Evolutionary conservation across 1,140 invertebrate species (phyloP), one percentile per base, ranked within the genome.

Genomic region (Centruroides vittatus): DNA sequence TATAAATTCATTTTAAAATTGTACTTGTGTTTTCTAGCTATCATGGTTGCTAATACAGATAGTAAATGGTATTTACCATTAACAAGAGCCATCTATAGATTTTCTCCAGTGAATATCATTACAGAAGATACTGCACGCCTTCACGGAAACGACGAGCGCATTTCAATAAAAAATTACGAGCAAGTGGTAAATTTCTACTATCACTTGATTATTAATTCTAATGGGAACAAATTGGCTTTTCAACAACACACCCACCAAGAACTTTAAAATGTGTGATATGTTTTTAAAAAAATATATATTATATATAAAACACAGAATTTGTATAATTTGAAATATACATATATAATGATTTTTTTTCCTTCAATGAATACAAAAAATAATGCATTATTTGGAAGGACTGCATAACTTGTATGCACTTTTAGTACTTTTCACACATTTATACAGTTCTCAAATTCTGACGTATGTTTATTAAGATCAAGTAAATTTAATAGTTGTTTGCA

Each of bases 91-190:
- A 72, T 82, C 5, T 82, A 81, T 65, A 70, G 80, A 49, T 79
- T 79, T 68, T 73, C 71, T 58, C 78, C 80, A 12, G 70, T 73
- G 5, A 66, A 74, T 35, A 70, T 81, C 62, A 67, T 63, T 36
- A 70, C 70, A 11, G 70, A 70, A 5, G 78, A 79, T 60, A 48
- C 74, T 0, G 63, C 64, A 46, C 66, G 74, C 55, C 74, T 80
- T 57, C 80, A 82, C 71, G 80, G 80, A 10, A 63, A 76, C 60
- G 75, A 82, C 69, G 80, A 82, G 67, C 69, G 78, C 34, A 76
- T 82, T 49, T 73, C 75, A 7, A 63, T 78, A 5, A 67, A 71
- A 55, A 76, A 78, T 67, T 79, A 77, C 65, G 69, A 77, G 57
- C 58, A 78, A 66, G 72, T 73, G 35, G 72, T 80, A 23, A 78